phyloP scores from a whole-genome alignment of 2,113 vertebrate genomes.

The mouse (Mus musculus) region GRCm39 chr5:72306501-72307000 shows the following conservation, averaged over 20 bases:
- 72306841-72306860: slow-evolving; percentile 50
- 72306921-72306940: slow-evolving; percentile 59
- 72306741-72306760: slow-evolving; percentile 43
- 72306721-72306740: slow-evolving; percentile 65
- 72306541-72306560: slow-evolving; percentile 59
- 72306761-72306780: slow-evolving; percentile 34
- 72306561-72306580: slow-evolving; percentile 26
- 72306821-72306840: slow-evolving; percentile 38
- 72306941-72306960: not conserved
- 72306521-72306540: slow-evolving; percentile 39
- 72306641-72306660: slow-evolving; percentile 50
- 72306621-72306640: slow-evolving; percentile 16
- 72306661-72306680: slow-evolving; percentile 60
- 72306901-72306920: slow-evolving; percentile 59
- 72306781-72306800: slow-evolving; percentile 25
- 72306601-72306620: slow-evolving; percentile 66
- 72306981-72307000: not conserved
- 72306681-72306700: not conserved
- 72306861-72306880: slow-evolving; percentile 52
- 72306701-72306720: not conserved
- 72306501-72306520: slow-evolving; percentile 51
- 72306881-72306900: slow-evolving; percentile 73
- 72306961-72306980: slow-evolving; percentile 43
- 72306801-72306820: slow-evolving; percentile 67
- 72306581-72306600: not conserved